A percentile compares a stretch with the other conserved stretches of the same genome.
These are phyloP conservation scores for Panzeria rudis DNA, from an alignment of 2,888 invertebrate species.

Conservation along the genomic window DNA sequence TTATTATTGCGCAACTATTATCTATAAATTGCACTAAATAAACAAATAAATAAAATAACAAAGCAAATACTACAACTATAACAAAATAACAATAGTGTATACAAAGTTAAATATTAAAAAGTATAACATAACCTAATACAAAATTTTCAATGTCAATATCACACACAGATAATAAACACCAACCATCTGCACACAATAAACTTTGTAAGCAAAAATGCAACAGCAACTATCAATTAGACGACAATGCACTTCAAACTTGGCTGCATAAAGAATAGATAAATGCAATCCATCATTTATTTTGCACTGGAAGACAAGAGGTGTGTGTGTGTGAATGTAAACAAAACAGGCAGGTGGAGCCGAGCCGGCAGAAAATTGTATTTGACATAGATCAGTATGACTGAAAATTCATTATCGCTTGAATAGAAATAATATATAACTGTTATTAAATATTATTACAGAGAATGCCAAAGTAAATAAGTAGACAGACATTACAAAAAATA, in stretches of 20 bases:
- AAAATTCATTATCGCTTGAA: slow-evolving; percentile 56
- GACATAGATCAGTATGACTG: slow-evolving; percentile 29
- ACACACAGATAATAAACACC: slow-evolving; percentile 64
- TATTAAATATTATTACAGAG: slow-evolving; percentile 26
- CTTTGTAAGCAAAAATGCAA: slow-evolving; percentile 13
- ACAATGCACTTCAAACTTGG: slow-evolving; percentile 31
- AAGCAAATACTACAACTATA: slow-evolving; percentile 17
- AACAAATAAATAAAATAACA: slow-evolving; percentile 41
- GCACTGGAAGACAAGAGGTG: not conserved
- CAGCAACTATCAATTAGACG: slow-evolving; percentile 51
- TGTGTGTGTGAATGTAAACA: not conserved
- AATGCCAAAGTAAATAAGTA: slow-evolving; percentile 36
- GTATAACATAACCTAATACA: slow-evolving; percentile 7
- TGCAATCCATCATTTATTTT: not conserved
- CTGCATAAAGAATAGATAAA: slow-evolving; percentile 27
- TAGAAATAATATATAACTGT: slow-evolving; percentile 41
- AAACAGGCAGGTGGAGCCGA: not conserved
- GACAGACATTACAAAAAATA: slow-evolving; percentile 7
- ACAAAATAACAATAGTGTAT: slow-evolving; percentile 38
- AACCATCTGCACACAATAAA: slow-evolving; percentile 10
- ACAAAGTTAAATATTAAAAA: slow-evolving; percentile 49
- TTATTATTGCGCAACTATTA: slow-evolving; percentile 42
- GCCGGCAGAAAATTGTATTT: not conserved
- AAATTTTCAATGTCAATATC: slow-evolving; percentile 71
- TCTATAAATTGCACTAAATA: slow-evolving; percentile 54